Evolutionary conservation across 1,140 invertebrate species (phyloP).

Genomic region (Lethrus apterus): DNA sequence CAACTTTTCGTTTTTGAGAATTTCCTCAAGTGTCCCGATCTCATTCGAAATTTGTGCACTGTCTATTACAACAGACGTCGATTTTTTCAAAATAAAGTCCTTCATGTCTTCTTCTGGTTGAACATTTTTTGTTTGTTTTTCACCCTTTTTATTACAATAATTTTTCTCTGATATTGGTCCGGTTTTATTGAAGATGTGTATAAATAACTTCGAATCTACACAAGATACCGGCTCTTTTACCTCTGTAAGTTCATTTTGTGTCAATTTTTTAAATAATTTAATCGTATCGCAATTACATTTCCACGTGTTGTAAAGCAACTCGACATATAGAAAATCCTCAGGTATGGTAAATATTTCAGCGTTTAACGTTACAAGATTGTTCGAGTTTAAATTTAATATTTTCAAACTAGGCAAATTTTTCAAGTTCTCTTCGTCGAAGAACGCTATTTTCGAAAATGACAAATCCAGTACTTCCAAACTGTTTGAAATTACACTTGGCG

Average conservation of each 20-base stretch:
- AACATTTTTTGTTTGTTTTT: too few species aligned
- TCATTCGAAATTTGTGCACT: conserved; percentile 1
- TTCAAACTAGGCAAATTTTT: conserved; percentile 4
- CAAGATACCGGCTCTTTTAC: conserved; percentile 3
- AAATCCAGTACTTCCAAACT: conserved; percentile 11
- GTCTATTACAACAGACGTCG: background rate
- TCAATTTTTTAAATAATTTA: conserved; percentile 8
- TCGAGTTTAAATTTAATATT: conserved; percentile 7
- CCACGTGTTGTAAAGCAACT: conserved; percentile 9
- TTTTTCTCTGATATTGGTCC: conserved; percentile 2
- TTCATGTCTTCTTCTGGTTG: background rate
- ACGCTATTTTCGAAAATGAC: background rate
- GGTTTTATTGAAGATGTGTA: conserved; percentile 8
- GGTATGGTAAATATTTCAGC: conserved; percentile 3
- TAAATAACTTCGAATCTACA: background rate
- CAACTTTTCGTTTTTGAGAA: conserved; percentile 10
- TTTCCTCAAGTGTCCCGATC: conserved; percentile 3
- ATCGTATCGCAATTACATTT: conserved; percentile 13
- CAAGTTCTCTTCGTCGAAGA: conserved; percentile 4
- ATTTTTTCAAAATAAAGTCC: background rate
- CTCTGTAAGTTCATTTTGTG: background rate
- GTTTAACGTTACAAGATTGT: conserved; percentile 7
- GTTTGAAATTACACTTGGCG: conserved; percentile 1
- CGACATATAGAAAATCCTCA: background rate
- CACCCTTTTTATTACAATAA: too few species aligned